Percentiles rank a stretch among this genome's conserved stretches.
Conservation (phyloP, 2,888 invertebrate species). For the Mimachlamys varia region DNA sequence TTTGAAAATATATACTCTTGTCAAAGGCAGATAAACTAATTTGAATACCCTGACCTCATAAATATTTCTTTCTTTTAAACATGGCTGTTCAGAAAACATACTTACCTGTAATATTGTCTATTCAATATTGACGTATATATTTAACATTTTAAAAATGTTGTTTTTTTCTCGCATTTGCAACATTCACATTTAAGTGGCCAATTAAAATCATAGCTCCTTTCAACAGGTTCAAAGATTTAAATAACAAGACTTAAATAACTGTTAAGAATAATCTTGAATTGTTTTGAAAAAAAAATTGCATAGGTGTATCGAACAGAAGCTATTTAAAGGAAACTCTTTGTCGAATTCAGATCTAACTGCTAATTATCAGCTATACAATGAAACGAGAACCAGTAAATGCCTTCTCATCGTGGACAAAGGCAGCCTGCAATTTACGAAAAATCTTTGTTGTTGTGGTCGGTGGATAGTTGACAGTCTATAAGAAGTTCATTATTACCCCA, state of each 20-base stretch:
- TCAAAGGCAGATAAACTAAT: too few species aligned
- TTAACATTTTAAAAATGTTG: too few species aligned
- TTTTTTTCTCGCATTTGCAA: too few species aligned
- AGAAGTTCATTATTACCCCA: not conserved
- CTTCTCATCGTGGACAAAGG: not conserved
- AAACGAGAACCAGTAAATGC: not conserved
- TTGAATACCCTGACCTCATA: too few species aligned
- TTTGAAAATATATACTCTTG: too few species aligned
- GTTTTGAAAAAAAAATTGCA: not conserved
- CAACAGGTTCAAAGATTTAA: not conserved
- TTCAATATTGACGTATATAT: too few species aligned
- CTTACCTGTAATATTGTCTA: too few species aligned
- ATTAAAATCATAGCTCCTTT: not conserved
- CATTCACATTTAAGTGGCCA: too few species aligned
- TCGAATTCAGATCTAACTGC: not conserved
- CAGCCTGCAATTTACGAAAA: not conserved
- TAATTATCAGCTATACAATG: conserved; percentile 11
- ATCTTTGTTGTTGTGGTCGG: not conserved
- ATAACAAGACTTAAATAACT: not conserved
- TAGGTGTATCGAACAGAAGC: not conserved
- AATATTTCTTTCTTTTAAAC: too few species aligned
- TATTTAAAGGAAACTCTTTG: not conserved
- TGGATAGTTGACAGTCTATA: not conserved
- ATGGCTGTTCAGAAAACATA: too few species aligned
- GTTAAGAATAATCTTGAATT: not conserved